Conservation (phyloP, 2,888 invertebrate genomes). For the Nephrotoma guestfalica region DNA sequence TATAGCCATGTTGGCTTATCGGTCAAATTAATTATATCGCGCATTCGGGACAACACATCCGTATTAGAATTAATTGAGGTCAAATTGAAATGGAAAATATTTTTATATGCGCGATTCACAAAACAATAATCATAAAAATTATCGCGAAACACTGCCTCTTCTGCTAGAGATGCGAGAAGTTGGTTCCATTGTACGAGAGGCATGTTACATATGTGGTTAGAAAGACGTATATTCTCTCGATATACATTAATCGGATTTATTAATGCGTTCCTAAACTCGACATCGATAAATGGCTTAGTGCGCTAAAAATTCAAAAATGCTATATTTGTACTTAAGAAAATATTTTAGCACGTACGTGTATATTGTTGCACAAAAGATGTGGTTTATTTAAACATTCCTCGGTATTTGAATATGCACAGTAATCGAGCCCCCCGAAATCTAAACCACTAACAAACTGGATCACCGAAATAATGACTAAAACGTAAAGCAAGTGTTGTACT, state of each 20-base stretch:
- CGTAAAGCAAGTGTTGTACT: neutral
- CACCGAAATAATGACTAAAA: neutral
- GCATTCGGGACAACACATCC: neutral
- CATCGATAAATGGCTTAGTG: neutral
- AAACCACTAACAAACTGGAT: neutral
- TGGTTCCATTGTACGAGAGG: neutral
- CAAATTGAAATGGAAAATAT: neutral
- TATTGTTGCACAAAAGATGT: neutral
- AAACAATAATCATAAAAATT: neutral
- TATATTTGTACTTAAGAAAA: neutral
- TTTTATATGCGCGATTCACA: neutral
- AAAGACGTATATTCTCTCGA: neutral
- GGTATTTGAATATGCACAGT: neutral
- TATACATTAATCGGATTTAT: neutral
- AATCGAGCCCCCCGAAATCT: neutral
- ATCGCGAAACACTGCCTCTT: neutral
- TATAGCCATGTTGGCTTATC: neutral
- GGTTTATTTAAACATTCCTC: neutral
- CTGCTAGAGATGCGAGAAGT: neutral
- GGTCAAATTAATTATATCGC: neutral
- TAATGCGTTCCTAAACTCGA: neutral
- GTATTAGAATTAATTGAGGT: neutral
- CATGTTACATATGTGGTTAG: neutral
- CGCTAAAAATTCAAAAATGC: neutral
- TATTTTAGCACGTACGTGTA: neutral